A percentile compares a stretch with the other conserved stretches of the same genome.
phyloP scores from a whole-genome alignment of 2,797 vertebrate genomes.

The Kryptolebias ocellatus region DNA sequence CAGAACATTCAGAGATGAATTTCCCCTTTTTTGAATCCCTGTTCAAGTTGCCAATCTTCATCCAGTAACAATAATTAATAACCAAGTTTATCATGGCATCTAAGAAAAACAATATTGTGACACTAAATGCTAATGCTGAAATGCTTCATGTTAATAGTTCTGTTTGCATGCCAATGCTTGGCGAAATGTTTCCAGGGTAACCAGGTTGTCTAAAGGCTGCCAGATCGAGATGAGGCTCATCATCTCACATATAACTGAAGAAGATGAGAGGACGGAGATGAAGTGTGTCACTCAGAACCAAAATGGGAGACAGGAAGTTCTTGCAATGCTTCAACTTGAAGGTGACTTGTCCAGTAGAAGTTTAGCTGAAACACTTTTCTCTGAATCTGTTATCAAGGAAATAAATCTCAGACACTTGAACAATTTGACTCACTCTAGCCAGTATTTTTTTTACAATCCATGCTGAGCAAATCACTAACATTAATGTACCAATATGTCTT shows the following conservation, averaged over 20 bases:
- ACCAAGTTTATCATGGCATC: too few relatives aligned
- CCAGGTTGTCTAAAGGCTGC: slow-evolving; percentile 76
- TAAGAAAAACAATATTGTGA: not conserved
- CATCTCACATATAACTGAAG: slow-evolving; percentile 79
- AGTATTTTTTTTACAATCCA: too few relatives aligned
- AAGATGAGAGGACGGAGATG: slow-evolving; percentile 83
- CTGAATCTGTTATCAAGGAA: too few relatives aligned
- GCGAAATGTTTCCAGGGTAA: slow-evolving; percentile 79
- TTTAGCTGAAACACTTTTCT: not conserved
- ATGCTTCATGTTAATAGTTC: not conserved
- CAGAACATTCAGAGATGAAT: too few relatives aligned
- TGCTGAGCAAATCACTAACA: too few relatives aligned
- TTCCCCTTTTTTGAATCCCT: too few relatives aligned
- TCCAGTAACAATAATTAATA: too few relatives aligned
- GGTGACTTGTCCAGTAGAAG: slow-evolving; percentile 74
- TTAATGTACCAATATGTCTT: not conserved
- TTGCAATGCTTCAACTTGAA: slow-evolving; percentile 79
- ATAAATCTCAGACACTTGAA: not conserved
- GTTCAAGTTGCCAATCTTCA: too few relatives aligned
- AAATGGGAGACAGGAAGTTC: slow-evolving; percentile 72
- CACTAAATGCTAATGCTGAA: not conserved
- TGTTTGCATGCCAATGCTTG: not conserved
- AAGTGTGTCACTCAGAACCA: slow-evolving; percentile 83
- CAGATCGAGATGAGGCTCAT: slow-evolving; percentile 84
- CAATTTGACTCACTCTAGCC: too few relatives aligned